A percentile compares a stretch with the other conserved stretches of the same genome.
phyloP scores from a whole-genome alignment of 2,113 vertebrate species.

The Grus americana region DNA sequence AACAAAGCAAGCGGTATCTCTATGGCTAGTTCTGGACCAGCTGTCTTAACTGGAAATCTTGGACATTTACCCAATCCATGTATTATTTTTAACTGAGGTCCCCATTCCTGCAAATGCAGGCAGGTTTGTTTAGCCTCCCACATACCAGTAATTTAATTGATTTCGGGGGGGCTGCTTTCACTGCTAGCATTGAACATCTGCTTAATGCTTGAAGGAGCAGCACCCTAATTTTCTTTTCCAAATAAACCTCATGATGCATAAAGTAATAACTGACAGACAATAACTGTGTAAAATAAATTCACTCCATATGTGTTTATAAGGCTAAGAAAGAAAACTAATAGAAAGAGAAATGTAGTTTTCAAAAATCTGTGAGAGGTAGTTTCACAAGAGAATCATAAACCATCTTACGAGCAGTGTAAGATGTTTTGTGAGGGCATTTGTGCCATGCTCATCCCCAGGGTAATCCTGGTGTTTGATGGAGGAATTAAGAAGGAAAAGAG shows the following conservation, averaged over 20 bases:
- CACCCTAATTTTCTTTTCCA: constrained; percentile 40
- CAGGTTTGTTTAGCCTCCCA: constrained; percentile 25
- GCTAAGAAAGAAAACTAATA: not conserved
- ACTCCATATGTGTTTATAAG: not conserved
- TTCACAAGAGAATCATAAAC: not conserved
- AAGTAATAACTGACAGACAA: constrained; percentile 31
- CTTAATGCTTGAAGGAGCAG: constrained; percentile 17
- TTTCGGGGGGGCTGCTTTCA: not conserved
- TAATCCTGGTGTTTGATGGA: not conserved
- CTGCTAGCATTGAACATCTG: constrained; percentile 22
- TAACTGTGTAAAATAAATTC: constrained; percentile 18
- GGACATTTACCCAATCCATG: not conserved
- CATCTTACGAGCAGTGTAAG: not conserved
- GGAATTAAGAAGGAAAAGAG: not conserved
- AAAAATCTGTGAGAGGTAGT: not conserved
- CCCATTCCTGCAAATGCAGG: not conserved
- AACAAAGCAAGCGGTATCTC: not conserved
- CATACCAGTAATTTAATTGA: not conserved
- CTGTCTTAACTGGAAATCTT: not conserved
- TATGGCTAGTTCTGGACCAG: not conserved
- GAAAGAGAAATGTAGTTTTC: not conserved
- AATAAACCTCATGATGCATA: not conserved
- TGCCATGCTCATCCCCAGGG: not conserved
- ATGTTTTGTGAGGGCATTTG: not conserved
- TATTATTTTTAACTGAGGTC: not conserved